phyloP scores from a whole-genome alignment of 2,888 invertebrate species.

The Yponomeuta sedellus region DNA sequence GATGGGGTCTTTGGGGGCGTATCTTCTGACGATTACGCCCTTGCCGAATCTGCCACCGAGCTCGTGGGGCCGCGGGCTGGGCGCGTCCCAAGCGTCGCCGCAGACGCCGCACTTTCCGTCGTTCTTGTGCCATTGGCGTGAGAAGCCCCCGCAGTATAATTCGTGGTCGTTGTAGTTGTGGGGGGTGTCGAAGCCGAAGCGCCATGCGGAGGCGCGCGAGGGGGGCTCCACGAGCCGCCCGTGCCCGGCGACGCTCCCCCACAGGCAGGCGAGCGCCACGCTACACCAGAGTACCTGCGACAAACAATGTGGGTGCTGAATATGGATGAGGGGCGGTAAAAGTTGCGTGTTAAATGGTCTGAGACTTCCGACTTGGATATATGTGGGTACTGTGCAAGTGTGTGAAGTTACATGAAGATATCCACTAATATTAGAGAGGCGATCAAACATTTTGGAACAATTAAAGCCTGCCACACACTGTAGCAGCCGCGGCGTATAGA shows the following conservation, averaged over 20 bases:
- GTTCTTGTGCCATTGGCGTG: slow-evolving; percentile 88
- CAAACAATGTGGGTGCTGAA: slow-evolving; percentile 17
- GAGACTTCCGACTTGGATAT: too few relatives aligned
- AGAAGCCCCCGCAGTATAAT: slow-evolving; percentile 90
- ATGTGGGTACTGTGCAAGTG: too few relatives aligned
- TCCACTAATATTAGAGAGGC: too few relatives aligned
- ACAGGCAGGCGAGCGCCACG: slow-evolving; percentile 40
- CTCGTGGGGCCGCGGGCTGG: slow-evolving; percentile 85
- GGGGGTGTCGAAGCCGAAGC: slow-evolving; percentile 91
- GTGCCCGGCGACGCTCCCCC: slow-evolving; percentile 73
- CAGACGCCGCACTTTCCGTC: slow-evolving; percentile 91
- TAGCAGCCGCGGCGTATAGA: too few relatives aligned
- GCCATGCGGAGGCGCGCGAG: slow-evolving; percentile 91
- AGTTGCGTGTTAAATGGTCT: neutral
- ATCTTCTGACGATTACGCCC: slow-evolving; percentile 88
- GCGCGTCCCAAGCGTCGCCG: slow-evolving; percentile 88
- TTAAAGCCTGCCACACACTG: too few relatives aligned
- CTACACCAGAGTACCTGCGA: slow-evolving; percentile 62
- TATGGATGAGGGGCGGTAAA: slow-evolving; percentile 12
- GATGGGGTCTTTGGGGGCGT: slow-evolving; percentile 81
- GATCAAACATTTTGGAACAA: too few relatives aligned
- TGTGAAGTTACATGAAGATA: too few relatives aligned
- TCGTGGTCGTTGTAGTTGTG: slow-evolving; percentile 94
- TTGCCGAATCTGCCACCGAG: slow-evolving; percentile 89
- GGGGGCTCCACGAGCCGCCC: slow-evolving; percentile 90